Evolutionary conservation across 2,797 vertebrate genomes (phyloP).

Genomic region (Chaunax sp.): DNA sequence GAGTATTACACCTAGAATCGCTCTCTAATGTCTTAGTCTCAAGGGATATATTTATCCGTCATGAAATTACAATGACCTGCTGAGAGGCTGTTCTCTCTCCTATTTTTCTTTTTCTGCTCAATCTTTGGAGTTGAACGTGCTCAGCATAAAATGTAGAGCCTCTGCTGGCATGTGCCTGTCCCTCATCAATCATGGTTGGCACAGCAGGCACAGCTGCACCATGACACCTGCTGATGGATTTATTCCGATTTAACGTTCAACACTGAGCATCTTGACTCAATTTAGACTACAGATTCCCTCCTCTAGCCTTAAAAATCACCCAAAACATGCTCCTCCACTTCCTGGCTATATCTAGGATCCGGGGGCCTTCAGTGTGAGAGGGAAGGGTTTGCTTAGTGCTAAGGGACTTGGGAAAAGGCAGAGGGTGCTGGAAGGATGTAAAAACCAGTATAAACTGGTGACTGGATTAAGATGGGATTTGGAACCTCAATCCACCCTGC

Average conservation of each 20-base stretch:
- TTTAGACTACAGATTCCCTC: constrained; percentile 57
- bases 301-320: constrained; percentile 45
- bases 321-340: constrained; percentile 22
- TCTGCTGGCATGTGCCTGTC: constrained; percentile 62
- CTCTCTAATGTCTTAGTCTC: background rate
- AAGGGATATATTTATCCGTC: constrained; percentile 23
- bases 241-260: constrained; percentile 78
- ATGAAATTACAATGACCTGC: constrained; percentile 41
- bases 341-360: constrained; percentile 13
- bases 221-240: constrained; percentile 80
- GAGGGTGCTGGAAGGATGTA: constrained; percentile 7
- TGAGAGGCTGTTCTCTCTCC: background rate
- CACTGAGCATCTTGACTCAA: constrained; percentile 82
- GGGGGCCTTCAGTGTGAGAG: background rate
- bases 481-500: constrained; percentile 47
- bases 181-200: constrained; percentile 79
- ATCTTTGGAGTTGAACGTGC: constrained; percentile 37
- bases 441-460: constrained; percentile 45
- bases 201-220: constrained; percentile 76
- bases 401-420: background rate
- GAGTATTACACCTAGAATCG: too few relatives aligned
- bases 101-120: constrained; percentile 1
- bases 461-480: constrained; percentile 71
- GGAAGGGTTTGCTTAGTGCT: constrained; percentile 10
- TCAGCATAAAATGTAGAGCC: constrained; percentile 53